Evolutionary conservation across 2,888 invertebrate species (phyloP).

Genomic region (Apantesis nais): DNA sequence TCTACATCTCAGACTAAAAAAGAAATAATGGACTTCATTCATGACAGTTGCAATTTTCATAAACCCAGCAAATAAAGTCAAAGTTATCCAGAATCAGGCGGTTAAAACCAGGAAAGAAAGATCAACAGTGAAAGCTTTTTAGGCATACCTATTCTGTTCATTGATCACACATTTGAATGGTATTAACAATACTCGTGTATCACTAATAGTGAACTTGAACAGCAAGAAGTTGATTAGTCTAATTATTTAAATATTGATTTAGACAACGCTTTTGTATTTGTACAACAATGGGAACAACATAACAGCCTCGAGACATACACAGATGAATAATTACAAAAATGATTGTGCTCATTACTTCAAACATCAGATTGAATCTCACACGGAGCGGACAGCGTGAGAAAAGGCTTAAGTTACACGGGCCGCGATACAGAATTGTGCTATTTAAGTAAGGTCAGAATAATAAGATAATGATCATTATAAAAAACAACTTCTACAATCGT

Average conservation of each 20-base stretch:
- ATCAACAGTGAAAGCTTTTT: neutral
- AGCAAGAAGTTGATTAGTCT: neutral
- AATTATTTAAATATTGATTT: constrained; percentile 10
- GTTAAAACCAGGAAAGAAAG: neutral
- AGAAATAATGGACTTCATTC: neutral
- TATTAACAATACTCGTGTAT: too few species aligned
- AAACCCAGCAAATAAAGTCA: neutral
- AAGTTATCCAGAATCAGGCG: neutral
- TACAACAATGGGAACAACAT: constrained; percentile 37
- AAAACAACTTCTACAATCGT: constrained; percentile 60
- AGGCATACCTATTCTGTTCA: too few species aligned
- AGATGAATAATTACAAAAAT: constrained; percentile 49
- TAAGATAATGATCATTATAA: constrained; percentile 67
- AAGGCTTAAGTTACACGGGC: constrained; percentile 47
- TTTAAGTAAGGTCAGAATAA: constrained; percentile 62
- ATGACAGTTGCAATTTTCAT: neutral
- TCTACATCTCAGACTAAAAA: neutral
- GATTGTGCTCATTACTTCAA: constrained; percentile 45
- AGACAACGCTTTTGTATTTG: constrained; percentile 13
- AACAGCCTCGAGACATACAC: constrained; percentile 47
- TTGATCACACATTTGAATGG: neutral
- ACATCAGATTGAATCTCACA: constrained; percentile 50
- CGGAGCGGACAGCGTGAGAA: constrained; percentile 61
- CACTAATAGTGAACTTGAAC: neutral
- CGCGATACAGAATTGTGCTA: constrained; percentile 61